Evolutionary conservation across 2,888 invertebrate species (phyloP).

Genomic region (Eurytoma adleriae): DNA sequence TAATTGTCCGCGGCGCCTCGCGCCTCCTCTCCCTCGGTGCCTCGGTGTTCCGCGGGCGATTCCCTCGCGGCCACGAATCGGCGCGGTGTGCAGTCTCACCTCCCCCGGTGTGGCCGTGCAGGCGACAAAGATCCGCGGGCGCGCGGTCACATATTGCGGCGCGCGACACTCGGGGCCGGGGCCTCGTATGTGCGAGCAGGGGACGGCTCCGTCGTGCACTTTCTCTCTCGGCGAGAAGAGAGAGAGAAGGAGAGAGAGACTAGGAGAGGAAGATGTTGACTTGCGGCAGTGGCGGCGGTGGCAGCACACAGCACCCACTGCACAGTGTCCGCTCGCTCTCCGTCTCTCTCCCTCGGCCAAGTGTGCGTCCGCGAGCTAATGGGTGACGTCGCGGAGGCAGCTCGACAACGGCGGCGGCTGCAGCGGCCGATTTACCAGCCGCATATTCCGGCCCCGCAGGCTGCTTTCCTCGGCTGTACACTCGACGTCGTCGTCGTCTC

Average conservation of each 20-base stretch:
- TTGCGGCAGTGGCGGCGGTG: neutral
- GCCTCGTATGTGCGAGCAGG: neutral
- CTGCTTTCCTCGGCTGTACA: neutral
- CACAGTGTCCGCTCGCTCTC: neutral
- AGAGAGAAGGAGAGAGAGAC: neutral
- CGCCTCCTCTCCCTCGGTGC: neutral
- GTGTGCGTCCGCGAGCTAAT: conserved; percentile 15
- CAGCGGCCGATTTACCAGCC: conserved; percentile 42
- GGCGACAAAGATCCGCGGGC: neutral
- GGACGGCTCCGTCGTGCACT: conserved; percentile 18
- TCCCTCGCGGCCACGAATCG: neutral
- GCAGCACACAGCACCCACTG: neutral
- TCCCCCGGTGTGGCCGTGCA: neutral
- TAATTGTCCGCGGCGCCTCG: conserved; percentile 28
- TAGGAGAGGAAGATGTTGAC: conserved; percentile 22
- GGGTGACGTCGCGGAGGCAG: neutral
- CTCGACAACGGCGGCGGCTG: neutral
- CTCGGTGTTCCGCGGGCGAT: neutral
- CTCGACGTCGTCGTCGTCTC: neutral
- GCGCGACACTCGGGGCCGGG: conserved; percentile 13
- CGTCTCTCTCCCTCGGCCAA: neutral
- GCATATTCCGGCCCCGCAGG: conserved; percentile 34
- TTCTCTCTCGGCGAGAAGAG: conserved; percentile 31
- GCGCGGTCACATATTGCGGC: conserved; percentile 55
- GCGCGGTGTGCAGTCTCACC: neutral